Evolutionary conservation across 2,113 vertebrate species (phyloP), one percentile per base, ranked within the genome.

Genomic region (Silurus glanis): DNA sequence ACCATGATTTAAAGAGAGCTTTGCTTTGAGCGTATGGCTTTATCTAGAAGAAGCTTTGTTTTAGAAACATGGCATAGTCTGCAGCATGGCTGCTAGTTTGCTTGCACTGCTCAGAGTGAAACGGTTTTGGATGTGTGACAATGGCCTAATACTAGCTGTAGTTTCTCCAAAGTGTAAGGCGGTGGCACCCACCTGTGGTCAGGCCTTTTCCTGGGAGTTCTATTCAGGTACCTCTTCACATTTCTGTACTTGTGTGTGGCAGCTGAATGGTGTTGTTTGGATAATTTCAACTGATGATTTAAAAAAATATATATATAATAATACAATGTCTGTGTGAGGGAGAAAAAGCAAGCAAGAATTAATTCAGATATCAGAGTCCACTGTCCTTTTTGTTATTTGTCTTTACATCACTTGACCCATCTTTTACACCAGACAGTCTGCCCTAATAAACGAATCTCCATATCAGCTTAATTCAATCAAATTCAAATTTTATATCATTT

Each of bases 141-240:
- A 87, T 91, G 92, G 89, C 94, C 94, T 95, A 94, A 94, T 92
- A 85, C 90, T 89, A 94, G 92, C 92, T 95, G 90, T 92, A 95
- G 95, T 95, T 91, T 95, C 92, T 95, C 92, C 94, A 88, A 94
- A 93, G 92, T 92, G 91, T 92, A 94, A 94, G 90, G 89, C 91
- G 82, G 90, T 91, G 56, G 90, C 92, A 86, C 93, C 90, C 90
- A 94, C 94, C 93, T 95, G 94, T 93, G 94, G 94, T 90, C 93
- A 94, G 91, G 92, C 93, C 90, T 94, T 95, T 93, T 94, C 92
- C 92, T 95, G 94, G 94, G 94, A 94, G 89, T 94, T 94, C 93
- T 95, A 95, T 92, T 93, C 94, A 95, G 94, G 94, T 94, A 95
- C 92, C 81, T 86, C 87, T 88, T 79, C 83, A 82, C 76, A 88